Evolutionary conservation across 1,140 invertebrate genomes (phyloP), one percentile per base, ranked within the genome.

Genomic region (Drosophila sechellia): DNA sequence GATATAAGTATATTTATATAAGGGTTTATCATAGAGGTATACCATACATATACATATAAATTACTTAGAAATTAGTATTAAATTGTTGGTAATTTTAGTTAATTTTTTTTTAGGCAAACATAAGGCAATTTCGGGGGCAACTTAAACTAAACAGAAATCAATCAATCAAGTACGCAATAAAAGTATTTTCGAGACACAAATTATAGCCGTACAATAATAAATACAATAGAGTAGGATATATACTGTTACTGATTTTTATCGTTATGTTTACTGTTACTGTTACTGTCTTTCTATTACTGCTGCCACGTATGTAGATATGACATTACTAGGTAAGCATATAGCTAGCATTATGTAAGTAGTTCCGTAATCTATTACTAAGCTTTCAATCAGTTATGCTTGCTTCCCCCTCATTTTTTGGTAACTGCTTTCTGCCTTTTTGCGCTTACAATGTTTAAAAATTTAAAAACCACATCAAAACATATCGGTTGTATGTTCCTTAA

Each of bases 381-480:
- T 64, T 64, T 53, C 58, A 46, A 42, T 66, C 71, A 72, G 53
- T 77, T 74, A 50, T 64, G 46, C 40, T 49, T 50, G 17, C 34
- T 39, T 54, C 17, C 31, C 56, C 63, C 27, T 39, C 20, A 40
- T 20, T 22, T 87, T 89, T 90, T 89, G 85, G 85, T 89, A 81
- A 78, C 80, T 77, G 84, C 83, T 87, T 81, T 54, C 35, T 85
- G 72, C 81, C 78, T 69, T 84, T 81, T 76, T 78, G 68, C 56
- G 73, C 81, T 85, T 89, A 81, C 73, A 78, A 70, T 81, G 63
- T 77, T 75, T 60, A 77, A 90, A 80, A 90, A 77, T 76, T 68
- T 85, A 79, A 85, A 90, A 86, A 87, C 83, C 83, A 86, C 83
- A 77, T 86, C 83, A 86, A 86, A 86, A 86, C 83, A 86, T 86